A percentile compares a stretch with the other conserved stretches of the same genome.
phyloP scores from a whole-genome alignment of 2,113 vertebrate species.

The Rutilus rutilus region DNA sequence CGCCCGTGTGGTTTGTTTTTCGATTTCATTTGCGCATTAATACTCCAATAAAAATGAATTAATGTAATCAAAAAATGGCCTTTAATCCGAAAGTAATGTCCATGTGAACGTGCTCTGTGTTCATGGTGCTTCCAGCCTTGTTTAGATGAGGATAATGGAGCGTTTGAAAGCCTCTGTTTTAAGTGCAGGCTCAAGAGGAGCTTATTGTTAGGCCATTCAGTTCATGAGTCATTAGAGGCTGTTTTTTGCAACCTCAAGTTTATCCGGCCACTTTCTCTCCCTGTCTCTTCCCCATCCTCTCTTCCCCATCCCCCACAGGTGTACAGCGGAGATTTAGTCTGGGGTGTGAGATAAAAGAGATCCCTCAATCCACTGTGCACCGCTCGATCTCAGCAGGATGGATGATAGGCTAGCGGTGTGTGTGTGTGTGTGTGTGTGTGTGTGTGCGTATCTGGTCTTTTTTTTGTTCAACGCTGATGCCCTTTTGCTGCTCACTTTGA shows the following conservation, averaged over 20 bases:
- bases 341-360: slow-evolving; percentile 48
- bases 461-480: slow-evolving; percentile 33
- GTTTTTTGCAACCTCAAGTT: slow-evolving; percentile 26
- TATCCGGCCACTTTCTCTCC: slow-evolving; percentile 16
- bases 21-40: neutral
- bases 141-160: slow-evolving; percentile 26
- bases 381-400: slow-evolving; percentile 33
- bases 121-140: neutral
- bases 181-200: slow-evolving; percentile 24
- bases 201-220: slow-evolving; percentile 8
- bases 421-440: neutral
- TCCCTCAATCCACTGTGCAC: slow-evolving; percentile 10
- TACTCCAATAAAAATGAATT: neutral
- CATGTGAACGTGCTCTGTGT: neutral
- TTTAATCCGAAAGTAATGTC: slow-evolving; percentile 12
- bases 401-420: slow-evolving; percentile 28
- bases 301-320: slow-evolving; percentile 26
- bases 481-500: slow-evolving; percentile 31
- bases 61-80: neutral
- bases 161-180: slow-evolving; percentile 28
- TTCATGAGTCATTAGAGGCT: slow-evolving; percentile 34
- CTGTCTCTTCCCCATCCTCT: slow-evolving; percentile 1
- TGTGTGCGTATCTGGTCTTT: slow-evolving; percentile 8
- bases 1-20: neutral
- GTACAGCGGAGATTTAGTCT: slow-evolving; percentile 36